phyloP scores from a whole-genome alignment of 2,113 vertebrate genomes.

The Sinocyclocheilus rhinocerous region DNA sequence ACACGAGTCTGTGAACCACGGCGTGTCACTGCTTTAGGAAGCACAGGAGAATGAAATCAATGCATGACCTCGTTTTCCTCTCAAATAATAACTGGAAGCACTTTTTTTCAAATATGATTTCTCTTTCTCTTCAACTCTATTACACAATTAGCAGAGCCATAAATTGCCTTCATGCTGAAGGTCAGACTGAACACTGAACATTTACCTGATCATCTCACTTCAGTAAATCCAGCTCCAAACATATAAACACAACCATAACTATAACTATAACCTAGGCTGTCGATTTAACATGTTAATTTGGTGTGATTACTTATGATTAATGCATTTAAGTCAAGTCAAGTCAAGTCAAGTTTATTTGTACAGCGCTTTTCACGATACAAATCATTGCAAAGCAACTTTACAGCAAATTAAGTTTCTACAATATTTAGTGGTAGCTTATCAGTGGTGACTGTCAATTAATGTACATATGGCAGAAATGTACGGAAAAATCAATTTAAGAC shows the following conservation, averaged over 20 bases:
- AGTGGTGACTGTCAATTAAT: too few species aligned
- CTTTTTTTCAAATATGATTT: neutral
- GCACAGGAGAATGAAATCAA: neutral
- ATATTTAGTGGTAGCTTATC: too few species aligned
- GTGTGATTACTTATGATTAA: neutral
- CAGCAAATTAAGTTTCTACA: too few species aligned
- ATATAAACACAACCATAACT: neutral
- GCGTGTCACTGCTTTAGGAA: neutral
- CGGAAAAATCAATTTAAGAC: too few species aligned
- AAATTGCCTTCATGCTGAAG: neutral
- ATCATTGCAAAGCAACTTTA: too few species aligned
- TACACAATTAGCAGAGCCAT: neutral
- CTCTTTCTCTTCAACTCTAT: neutral
- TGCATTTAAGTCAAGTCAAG: too few species aligned
- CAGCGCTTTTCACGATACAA: too few species aligned
- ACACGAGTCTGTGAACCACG: neutral
- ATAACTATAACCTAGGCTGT: neutral
- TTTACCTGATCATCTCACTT: neutral
- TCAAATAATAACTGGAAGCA: slow-evolving; percentile 1
- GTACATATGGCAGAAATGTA: too few species aligned
- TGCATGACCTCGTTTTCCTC: neutral
- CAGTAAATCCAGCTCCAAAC: neutral
- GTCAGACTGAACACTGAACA: neutral
- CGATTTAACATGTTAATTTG: neutral
- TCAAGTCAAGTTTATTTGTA: too few species aligned